These are phyloP conservation scores for Perca schrenkii DNA, from an alignment of 2,113 vertebrate genomes.

Conservation along the genomic window DNA sequence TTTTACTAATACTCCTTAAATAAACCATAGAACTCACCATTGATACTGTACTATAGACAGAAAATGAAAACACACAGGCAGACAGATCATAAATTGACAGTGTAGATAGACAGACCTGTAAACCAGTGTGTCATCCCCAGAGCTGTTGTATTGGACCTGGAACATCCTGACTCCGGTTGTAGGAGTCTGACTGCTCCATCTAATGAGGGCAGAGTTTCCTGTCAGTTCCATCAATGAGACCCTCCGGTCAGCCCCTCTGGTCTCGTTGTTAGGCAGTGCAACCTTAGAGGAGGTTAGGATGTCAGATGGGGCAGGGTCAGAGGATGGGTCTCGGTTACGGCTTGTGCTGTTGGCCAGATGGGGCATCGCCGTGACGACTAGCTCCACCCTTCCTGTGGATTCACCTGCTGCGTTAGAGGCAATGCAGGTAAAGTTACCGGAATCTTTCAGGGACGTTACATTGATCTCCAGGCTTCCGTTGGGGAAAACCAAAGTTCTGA, in stretches of 20 bases:
- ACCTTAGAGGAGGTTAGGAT: slow-evolving; percentile 91
- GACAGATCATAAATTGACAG: background rate
- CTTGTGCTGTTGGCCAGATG: slow-evolving; percentile 92
- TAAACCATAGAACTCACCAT: background rate
- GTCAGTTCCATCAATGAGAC: slow-evolving; percentile 91
- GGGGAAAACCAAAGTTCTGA: slow-evolving; percentile 86
- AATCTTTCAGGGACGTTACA: slow-evolving; percentile 82
- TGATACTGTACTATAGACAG: background rate
- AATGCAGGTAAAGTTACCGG: slow-evolving; percentile 93
- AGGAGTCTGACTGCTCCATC: slow-evolving; percentile 90
- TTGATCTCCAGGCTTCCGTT: slow-evolving; percentile 94
- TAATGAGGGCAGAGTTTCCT: slow-evolving; percentile 91
- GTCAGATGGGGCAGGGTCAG: slow-evolving; percentile 88
- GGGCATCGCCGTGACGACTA: slow-evolving; percentile 85
- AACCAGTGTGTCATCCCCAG: slow-evolving; percentile 90
- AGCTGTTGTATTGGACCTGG: slow-evolving; percentile 98
- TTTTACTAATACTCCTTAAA: background rate
- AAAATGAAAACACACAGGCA: slow-evolving; percentile 2
- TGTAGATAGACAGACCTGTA: slow-evolving; percentile 88
- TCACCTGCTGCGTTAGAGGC: slow-evolving; percentile 96
- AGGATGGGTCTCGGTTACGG: slow-evolving; percentile 86
- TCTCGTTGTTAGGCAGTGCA: slow-evolving; percentile 79
- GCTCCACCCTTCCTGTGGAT: slow-evolving; percentile 90
- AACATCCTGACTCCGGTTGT: slow-evolving; percentile 91
- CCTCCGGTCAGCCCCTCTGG: slow-evolving; percentile 78